These are phyloP conservation scores for Brachionus rotundiformis DNA, from an alignment of 1,140 invertebrate species.

Conservation along the genomic window DNA sequence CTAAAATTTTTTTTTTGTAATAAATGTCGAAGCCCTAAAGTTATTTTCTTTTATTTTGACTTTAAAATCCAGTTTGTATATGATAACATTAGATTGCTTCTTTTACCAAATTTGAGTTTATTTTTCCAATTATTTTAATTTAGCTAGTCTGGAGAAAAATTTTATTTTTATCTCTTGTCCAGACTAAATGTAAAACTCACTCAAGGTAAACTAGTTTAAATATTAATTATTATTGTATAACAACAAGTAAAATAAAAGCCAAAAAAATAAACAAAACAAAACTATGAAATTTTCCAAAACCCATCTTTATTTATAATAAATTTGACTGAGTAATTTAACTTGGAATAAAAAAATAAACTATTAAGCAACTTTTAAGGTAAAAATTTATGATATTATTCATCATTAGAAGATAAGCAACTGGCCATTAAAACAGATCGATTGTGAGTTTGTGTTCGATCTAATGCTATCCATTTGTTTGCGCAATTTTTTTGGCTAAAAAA, in stretches of 20 bases:
- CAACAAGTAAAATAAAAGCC: not conserved
- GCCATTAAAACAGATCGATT: not conserved
- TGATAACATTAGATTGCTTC: not conserved
- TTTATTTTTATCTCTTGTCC: not conserved
- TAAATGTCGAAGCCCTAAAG: conserved; percentile 17
- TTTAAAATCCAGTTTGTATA: not conserved
- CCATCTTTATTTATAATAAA: not conserved
- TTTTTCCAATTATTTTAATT: not conserved
- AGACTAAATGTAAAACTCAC: not conserved
- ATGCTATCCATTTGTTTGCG: conserved; percentile 31
- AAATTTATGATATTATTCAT: conserved; percentile 11
- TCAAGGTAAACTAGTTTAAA: not conserved
- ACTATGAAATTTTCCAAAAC: not conserved
- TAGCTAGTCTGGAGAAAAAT: not conserved
- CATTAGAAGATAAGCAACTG: conserved; percentile 43
- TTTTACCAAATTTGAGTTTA: not conserved
- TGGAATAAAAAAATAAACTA: conserved; percentile 15
- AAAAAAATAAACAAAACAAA: conserved; percentile 7
- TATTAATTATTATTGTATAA: not conserved
- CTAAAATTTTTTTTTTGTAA: not conserved
- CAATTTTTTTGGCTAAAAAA: conserved; percentile 3
- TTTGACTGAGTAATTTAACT: conserved; percentile 1
- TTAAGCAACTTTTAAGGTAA: conserved; percentile 13
- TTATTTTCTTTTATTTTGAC: not conserved
- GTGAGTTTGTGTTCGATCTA: not conserved